Base-by-base conservation (phyloP, 2,888 invertebrate species). In the Barypeithes pellucidus region DNA sequence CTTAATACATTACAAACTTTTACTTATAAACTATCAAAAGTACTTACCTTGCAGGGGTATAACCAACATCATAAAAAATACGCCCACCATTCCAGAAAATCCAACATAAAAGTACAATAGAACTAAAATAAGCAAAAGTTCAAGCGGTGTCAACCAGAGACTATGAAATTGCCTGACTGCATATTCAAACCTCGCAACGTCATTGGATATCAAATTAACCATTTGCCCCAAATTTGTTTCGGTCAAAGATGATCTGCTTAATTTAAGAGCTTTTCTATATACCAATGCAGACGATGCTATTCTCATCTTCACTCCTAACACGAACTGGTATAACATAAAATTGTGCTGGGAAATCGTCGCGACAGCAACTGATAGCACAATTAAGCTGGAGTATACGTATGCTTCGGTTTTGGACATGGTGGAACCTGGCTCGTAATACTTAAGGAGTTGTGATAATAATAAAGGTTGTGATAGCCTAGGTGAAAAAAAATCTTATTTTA, bases 271-370 rank as follows among this genome's bases (percentile, higher is more conserved):
- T 72, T 80, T 80, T 20, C 95, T 90, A 83, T 95, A 96, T 72
- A 97, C 91, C 24, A 97, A 87, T 0, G 94, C 92, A 81, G 95
- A 95, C 81, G 93, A 92, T 0, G 94, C 94, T 0, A 96, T 90
- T 12, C 95, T 88, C 82, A 95, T 89, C 85, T 93, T 91, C 94
- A 95, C 94, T 57, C 96, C 96, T 85, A 94, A 89, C 79, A 94
- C 92, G 65, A 94, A 88, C 14, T 94, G 90, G 16, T 91, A 92
- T 88, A 96, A 91, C 91, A 97, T 95, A 83, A 95, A 96, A 0
- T 95, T 95, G 86, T 98, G 85, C 14, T 75, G 75, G 16, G 80
- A 73, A 4, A 95, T 87, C 29, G 94, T 91, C 22, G 72, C 70
- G 4, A 73, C 2, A 5, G 76, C 45, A 14, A 76, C 24, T 14